Conservation (phyloP, 2,888 invertebrate species). For the Lepidocyrtoides sp. region DNA sequence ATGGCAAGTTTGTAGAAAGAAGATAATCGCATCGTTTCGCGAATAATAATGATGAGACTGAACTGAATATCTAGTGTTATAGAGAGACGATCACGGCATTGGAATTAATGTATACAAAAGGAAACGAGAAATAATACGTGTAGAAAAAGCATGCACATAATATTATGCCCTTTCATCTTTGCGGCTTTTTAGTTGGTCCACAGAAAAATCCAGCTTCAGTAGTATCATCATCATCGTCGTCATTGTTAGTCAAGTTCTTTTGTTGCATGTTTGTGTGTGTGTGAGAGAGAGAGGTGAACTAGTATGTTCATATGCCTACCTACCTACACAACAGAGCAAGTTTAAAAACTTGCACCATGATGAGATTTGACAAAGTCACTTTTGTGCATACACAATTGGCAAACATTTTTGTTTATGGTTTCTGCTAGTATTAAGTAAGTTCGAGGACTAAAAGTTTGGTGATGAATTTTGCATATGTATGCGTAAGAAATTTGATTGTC, state of each 20-base stretch:
- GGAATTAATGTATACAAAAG: background rate
- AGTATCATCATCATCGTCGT: background rate
- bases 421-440: background rate
- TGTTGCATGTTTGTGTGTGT: background rate
- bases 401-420: background rate
- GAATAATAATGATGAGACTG: conserved; percentile 1
- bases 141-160: background rate
- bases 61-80: background rate
- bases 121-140: background rate
- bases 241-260: background rate
- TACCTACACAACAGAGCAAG: background rate
- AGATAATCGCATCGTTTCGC: too few relatives aligned
- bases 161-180: background rate
- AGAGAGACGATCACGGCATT: background rate
- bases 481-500: background rate
- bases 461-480: too few relatives aligned
- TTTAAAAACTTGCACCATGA: background rate
- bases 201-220: conserved; percentile 44
- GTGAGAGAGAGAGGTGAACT: too few relatives aligned
- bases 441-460: background rate
- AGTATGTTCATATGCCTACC: too few relatives aligned
- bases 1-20: conserved; percentile 9
- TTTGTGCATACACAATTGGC: background rate
- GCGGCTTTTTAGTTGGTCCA: conserved; percentile 13
- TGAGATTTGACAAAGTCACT: background rate